Base-by-base conservation (phyloP, 2,888 invertebrate species). In the Cephus nigrinus region DNA sequence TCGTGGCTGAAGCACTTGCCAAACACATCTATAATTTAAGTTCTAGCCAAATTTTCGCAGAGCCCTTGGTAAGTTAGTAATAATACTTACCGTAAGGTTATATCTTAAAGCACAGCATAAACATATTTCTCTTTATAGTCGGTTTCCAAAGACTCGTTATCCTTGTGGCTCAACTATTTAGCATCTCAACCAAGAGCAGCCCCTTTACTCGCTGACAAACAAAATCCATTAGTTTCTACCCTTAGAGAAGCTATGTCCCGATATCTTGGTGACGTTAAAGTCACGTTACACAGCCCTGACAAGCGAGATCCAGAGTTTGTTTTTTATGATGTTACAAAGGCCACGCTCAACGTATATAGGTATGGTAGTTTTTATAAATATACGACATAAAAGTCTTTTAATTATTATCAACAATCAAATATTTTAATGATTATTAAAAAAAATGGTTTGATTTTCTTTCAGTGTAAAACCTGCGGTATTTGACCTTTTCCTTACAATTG, bases 401-500 rank as follows among this genome's bases (percentile, higher is more conserved):
- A 68, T 68, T 80, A 77, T 77, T 34, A 9, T 35, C n/a, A 12
- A 12, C 12, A 23, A 33, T 75, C 75, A 15, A 68, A 15, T 75
- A 30, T 75, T 68, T 32, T 23, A 35, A 15, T 15, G 4, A 35
- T 55, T 68, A 40, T 71, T 75, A 3, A 73, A 55, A 77, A 30
- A 34, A 73, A 76, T 80, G 81, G 40, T 83, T 77, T 83, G 84
- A 85, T 86, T 84, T 87, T 80, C 80, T 94, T 95, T 86, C 94
- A 97, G 98, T 91, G 98, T 99, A 11, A 99, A 99, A 91, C 99
- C 99, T 81, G 99, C 99, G 12, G 96, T 99, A 78, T 99, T 99
- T 93, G 99, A 99, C 93, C 94, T 99, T 86, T 96, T 99, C 85
- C 93, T 99, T 23, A 98, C 98, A 1, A 92, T 97, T 80, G 95